Evolutionary conservation across 1,140 invertebrate species (phyloP).

Genomic region (Tribolium madens): DNA sequence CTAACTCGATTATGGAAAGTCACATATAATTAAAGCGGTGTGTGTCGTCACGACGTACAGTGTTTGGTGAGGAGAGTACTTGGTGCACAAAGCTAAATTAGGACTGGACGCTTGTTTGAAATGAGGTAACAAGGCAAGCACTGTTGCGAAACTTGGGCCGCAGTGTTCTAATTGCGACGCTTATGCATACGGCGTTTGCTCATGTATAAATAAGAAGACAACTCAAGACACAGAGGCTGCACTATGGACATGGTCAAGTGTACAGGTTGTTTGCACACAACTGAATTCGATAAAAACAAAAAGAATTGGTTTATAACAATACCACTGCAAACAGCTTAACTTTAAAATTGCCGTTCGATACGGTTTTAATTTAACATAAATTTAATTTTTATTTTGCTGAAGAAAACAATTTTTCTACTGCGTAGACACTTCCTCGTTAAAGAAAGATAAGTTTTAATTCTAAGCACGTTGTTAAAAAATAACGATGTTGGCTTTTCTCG

Average conservation of each 20-base stretch:
- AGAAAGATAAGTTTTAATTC: no score
- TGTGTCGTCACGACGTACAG: slow-evolving; percentile 29
- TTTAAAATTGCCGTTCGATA: no score
- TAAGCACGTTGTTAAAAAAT: no score
- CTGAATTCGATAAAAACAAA: no score
- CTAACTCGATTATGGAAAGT: slow-evolving; percentile 37
- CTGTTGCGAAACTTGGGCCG: slow-evolving; percentile 33
- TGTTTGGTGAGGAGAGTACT: slow-evolving; percentile 21
- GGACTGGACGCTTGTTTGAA: slow-evolving; percentile 48
- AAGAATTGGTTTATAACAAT: no score
- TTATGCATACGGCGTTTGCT: slow-evolving; percentile 61
- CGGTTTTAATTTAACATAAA: no score
- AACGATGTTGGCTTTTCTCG: not conserved
- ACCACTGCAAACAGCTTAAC: no score
- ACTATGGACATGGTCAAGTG: not conserved
- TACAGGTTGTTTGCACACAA: no score
- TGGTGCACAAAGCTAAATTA: slow-evolving; percentile 40
- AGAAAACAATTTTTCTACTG: no score
- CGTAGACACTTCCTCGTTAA: no score
- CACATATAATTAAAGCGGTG: slow-evolving; percentile 41
- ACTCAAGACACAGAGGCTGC: slow-evolving; percentile 51
- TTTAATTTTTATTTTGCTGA: no score
- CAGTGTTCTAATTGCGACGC: slow-evolving; percentile 55
- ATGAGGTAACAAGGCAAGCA: slow-evolving; percentile 49
- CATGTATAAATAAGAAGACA: slow-evolving; percentile 64